Conservation (phyloP, 2,113 vertebrate genomes). For the Patagioenas fasciata region DNA sequence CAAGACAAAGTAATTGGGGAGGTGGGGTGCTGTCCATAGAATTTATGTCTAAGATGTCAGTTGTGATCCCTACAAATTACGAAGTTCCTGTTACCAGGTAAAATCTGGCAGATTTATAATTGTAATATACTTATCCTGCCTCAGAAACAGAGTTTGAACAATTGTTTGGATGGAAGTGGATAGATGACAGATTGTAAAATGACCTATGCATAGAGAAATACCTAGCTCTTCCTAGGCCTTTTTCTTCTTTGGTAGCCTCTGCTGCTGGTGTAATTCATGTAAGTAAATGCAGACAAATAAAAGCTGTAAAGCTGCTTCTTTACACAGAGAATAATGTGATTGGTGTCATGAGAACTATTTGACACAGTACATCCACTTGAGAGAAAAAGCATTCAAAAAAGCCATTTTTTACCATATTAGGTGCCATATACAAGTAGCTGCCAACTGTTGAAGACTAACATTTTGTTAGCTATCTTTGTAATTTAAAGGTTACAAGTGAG, state of each 20-base stretch:
- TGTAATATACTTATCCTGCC: neutral
- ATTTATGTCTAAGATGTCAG: neutral
- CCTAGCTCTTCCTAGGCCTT: neutral
- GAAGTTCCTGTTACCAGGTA: neutral
- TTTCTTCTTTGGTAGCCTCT: neutral
- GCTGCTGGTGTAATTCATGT: neutral
- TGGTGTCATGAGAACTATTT: neutral
- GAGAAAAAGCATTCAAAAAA: neutral
- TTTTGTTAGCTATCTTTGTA: neutral
- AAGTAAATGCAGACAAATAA: neutral
- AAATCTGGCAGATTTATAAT: neutral
- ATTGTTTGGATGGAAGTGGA: accelerated
- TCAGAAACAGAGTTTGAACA: neutral
- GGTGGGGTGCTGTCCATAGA: accelerated
- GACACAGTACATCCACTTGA: neutral
- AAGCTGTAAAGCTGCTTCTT: neutral
- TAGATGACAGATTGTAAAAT: neutral
- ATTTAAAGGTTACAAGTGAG: neutral
- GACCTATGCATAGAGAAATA: neutral
- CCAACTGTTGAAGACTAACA: neutral
- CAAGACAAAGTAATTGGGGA: neutral
- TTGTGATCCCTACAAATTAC: neutral
- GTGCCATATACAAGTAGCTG: neutral
- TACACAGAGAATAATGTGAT: neutral
- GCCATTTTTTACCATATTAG: neutral